These are phyloP conservation scores for Eudyptes chrysolophus DNA, from an alignment of 2,113 vertebrate genomes.

Conservation along the genomic window DNA sequence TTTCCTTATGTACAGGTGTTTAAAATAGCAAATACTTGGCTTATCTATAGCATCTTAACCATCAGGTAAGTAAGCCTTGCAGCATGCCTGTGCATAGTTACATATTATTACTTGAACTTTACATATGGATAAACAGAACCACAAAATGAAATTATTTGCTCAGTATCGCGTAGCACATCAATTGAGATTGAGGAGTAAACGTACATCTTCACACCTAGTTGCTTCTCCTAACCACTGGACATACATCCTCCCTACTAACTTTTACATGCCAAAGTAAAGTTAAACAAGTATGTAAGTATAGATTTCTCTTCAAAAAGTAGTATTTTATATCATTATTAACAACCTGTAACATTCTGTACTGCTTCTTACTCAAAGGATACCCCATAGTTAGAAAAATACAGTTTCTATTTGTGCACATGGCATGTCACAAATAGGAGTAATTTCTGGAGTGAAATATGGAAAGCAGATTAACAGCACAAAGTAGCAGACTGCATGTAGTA, in stretches of 20 bases:
- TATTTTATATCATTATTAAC: not conserved
- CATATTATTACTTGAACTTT: not conserved
- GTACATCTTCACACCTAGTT: not conserved
- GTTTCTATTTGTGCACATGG: not conserved
- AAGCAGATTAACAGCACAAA: not conserved
- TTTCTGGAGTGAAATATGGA: not conserved
- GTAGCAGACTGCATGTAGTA: not conserved
- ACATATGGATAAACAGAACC: not conserved
- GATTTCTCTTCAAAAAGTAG: not conserved
- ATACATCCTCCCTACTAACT: not conserved
- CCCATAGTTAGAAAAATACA: not conserved
- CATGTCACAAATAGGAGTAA: not conserved
- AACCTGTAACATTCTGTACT: not conserved
- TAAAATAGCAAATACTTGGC: constrained; percentile 3
- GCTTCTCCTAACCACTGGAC: not conserved
- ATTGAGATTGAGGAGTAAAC: not conserved
- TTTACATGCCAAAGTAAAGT: not conserved
- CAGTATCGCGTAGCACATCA: not conserved
- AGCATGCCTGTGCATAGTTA: not conserved
- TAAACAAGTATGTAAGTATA: not conserved
- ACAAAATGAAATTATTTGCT: not conserved
- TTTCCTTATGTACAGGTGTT: not conserved
- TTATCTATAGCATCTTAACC: not conserved
- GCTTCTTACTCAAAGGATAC: not conserved
- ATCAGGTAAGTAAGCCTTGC: not conserved